These are phyloP conservation scores for Zonitis immaculata DNA, from an alignment of 2,888 invertebrate species.

Conservation along the genomic window DNA sequence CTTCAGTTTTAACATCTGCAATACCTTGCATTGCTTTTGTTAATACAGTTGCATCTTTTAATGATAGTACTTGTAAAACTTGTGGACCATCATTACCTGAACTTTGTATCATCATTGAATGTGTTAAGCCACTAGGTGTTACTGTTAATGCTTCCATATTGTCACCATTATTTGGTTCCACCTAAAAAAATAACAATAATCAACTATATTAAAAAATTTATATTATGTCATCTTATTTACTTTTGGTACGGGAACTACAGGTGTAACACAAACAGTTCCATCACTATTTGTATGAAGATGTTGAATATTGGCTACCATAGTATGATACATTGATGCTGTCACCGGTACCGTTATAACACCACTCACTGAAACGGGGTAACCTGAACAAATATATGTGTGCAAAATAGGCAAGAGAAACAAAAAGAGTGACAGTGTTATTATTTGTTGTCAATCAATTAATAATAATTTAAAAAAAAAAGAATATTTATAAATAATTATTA, in stretches of 20 bases:
- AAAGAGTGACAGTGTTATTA: background rate
- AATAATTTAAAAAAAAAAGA: no score
- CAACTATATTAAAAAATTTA: no score
- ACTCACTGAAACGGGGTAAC: constrained; percentile 78
- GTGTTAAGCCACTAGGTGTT: constrained; percentile 62
- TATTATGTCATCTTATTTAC: no score
- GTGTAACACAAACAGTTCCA: constrained; percentile 78
- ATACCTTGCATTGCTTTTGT: constrained; percentile 73
- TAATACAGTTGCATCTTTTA: constrained; percentile 78
- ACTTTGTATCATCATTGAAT: constrained; percentile 78
- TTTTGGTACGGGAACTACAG: constrained; percentile 73
- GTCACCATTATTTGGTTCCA: constrained; percentile 69
- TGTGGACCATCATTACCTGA: constrained; percentile 68
- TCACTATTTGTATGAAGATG: constrained; percentile 67
- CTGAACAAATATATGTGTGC: constrained; percentile 50
- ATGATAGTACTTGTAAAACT: constrained; percentile 76
- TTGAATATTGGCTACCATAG: constrained; percentile 88
- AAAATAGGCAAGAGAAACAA: constrained; percentile 5
- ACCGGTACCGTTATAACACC: constrained; percentile 96
- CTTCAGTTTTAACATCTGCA: constrained; percentile 68
- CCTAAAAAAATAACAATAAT: constrained; percentile 49
- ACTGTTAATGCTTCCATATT: constrained; percentile 71
- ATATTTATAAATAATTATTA: no score
- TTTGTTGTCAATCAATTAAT: no score
- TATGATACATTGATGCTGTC: constrained; percentile 93